Conservation (phyloP, 2,797 vertebrate genomes). For the Podargus strigoides region DNA sequence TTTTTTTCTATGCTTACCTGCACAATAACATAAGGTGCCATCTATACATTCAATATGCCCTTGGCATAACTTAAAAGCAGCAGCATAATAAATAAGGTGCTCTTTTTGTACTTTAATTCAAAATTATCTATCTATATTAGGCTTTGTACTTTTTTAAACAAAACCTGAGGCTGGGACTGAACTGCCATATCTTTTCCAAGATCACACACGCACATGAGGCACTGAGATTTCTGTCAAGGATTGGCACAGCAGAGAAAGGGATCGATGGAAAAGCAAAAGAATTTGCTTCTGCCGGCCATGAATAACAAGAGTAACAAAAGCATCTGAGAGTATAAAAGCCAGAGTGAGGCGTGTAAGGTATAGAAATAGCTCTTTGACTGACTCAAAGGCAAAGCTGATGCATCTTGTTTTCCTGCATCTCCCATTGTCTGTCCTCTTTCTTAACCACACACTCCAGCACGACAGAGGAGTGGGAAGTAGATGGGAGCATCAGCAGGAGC, state of each 20-base stretch:
- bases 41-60: slow-evolving; percentile 1
- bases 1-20: neutral
- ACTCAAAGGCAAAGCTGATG: slow-evolving; percentile 50
- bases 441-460: neutral
- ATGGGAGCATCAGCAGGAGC: slow-evolving; percentile 45
- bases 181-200: slow-evolving; percentile 37
- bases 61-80: slow-evolving; percentile 22
- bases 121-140: neutral
- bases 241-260: neutral
- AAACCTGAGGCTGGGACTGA: neutral
- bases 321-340: slow-evolving; percentile 39
- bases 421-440: slow-evolving; percentile 34
- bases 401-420: slow-evolving; percentile 54
- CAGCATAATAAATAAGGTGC: slow-evolving; percentile 17
- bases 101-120: slow-evolving; percentile 19
- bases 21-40: neutral
- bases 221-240: slow-evolving; percentile 18
- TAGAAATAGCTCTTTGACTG: slow-evolving; percentile 65
- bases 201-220: slow-evolving; percentile 2
- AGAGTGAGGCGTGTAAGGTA: slow-evolving; percentile 45
- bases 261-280: neutral
- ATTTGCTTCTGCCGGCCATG: slow-evolving; percentile 28
- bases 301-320: slow-evolving; percentile 37
- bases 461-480: neutral
- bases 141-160: slow-evolving; percentile 20